Percentiles rank a stretch among this genome's conserved stretches.
Conservation (phyloP, 2,797 vertebrate species). For the Tinamus major region DNA sequence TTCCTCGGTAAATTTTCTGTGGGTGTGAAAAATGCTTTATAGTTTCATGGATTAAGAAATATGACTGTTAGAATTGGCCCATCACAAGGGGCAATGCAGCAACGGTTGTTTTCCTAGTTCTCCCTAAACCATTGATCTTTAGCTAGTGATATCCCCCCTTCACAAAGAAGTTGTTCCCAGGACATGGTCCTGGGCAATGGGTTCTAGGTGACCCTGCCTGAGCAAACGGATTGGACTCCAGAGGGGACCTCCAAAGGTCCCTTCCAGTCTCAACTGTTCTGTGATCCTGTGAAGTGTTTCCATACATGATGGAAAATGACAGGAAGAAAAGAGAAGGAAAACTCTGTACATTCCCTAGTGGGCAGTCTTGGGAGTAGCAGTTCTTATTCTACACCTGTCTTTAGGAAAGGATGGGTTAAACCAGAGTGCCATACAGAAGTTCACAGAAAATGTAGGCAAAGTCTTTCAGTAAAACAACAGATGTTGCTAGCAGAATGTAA, state of each 20-base stretch:
- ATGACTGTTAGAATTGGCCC: background rate
- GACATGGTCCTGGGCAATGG: too few species aligned
- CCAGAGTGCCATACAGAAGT: background rate
- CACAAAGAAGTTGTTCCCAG: too few species aligned
- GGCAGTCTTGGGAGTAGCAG: background rate
- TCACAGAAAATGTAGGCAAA: background rate
- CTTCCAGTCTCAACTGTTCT: too few species aligned
- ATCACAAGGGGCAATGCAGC: background rate
- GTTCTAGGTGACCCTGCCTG: too few species aligned
- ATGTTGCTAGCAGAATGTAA: background rate
- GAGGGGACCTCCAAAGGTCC: too few species aligned
- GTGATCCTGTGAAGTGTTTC: background rate
- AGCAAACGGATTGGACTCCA: too few species aligned
- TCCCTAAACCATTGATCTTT: background rate
- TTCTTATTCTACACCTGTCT: background rate
- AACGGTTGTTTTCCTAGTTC: background rate
- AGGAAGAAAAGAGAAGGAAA: background rate
- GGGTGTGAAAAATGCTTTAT: background rate
- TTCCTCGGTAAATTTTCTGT: background rate
- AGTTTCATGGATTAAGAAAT: background rate
- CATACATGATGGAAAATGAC: background rate
- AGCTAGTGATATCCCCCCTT: background rate
- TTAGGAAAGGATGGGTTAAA: background rate
- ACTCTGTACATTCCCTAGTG: background rate
- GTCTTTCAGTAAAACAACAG: background rate